Evolutionary conservation across 1,140 invertebrate genomes (phyloP).

Genomic region (Wasmannia auropunctata): DNA sequence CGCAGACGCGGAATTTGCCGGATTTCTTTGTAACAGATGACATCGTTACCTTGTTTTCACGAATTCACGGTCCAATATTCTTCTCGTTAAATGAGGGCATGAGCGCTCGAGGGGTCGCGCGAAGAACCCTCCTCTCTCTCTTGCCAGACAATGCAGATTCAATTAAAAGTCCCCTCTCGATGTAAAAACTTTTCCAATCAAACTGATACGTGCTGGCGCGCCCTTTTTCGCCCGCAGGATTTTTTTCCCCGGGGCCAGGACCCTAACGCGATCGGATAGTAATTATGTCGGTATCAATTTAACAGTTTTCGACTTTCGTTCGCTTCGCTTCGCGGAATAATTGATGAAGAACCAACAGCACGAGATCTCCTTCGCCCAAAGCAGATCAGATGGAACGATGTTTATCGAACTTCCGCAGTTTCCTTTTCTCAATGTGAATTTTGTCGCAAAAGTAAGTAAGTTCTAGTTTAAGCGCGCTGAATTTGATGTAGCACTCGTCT

Average conservation of each 20-base stretch:
- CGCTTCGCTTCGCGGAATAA: conserved; percentile 30
- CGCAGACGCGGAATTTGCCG: not conserved
- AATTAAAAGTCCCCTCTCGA: conserved; percentile 72
- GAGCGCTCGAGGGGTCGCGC: not conserved
- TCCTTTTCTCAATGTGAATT: not conserved
- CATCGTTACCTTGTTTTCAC: conserved; percentile 3
- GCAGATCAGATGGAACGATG: conserved; percentile 6
- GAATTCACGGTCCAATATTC: not conserved
- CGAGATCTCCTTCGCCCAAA: not conserved
- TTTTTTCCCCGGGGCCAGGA: conserved; percentile 28
- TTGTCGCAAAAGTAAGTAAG: not conserved
- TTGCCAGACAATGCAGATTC: conserved; percentile 75
- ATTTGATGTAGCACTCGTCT: not conserved
- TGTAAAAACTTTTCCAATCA: conserved; percentile 80
- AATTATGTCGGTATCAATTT: conserved; percentile 59
- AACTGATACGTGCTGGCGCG: conserved; percentile 58
- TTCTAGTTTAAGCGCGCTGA: not conserved
- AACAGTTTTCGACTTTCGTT: conserved; percentile 37
- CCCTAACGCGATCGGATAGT: conserved; percentile 21
- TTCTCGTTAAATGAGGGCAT: conserved; percentile 3
- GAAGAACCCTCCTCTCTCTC: conserved; percentile 12
- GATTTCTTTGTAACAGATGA: conserved; percentile 3
- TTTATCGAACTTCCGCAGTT: conserved; percentile 31
- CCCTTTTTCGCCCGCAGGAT: conserved; percentile 58
- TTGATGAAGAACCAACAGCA: conserved; percentile 7